These are phyloP conservation scores for Lasioglossum vierecki DNA, from an alignment of 2,888 invertebrate genomes.

Conservation along the genomic window DNA sequence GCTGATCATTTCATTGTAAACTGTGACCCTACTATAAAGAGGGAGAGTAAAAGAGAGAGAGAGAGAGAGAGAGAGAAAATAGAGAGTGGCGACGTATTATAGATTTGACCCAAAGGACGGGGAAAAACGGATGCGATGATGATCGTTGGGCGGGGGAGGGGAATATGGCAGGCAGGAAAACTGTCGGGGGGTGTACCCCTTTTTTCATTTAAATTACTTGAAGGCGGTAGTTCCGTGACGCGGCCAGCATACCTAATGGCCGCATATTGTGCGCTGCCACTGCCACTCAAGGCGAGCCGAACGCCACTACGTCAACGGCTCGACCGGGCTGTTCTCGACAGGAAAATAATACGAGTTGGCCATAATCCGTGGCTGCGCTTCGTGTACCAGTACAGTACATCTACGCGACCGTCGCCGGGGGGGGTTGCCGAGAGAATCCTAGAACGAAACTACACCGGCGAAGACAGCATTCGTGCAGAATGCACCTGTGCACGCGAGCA, in stretches of 20 bases:
- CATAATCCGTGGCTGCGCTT: conserved; percentile 61
- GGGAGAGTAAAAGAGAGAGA: neutral
- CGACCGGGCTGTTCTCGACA: conserved; percentile 61
- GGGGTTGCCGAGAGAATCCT: neutral
- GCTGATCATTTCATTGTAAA: conserved; percentile 48
- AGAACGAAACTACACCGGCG: conserved; percentile 5
- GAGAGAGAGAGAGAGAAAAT: neutral
- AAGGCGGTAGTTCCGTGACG: conserved; percentile 55
- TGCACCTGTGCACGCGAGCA: neutral
- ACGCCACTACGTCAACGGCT: conserved; percentile 60
- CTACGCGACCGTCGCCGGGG: conserved; percentile 2
- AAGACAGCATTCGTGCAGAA: neutral
- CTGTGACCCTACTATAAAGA: conserved; percentile 26
- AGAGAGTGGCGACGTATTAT: neutral
- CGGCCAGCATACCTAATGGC: conserved; percentile 67
- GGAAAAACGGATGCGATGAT: conserved; percentile 53
- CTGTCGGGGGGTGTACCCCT: conserved; percentile 43
- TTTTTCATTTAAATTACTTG: conserved; percentile 69
- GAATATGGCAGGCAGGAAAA: conserved; percentile 40
- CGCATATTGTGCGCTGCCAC: conserved; percentile 67
- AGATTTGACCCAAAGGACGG: conserved; percentile 30
- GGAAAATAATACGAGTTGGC: conserved; percentile 67
- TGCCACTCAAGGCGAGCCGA: conserved; percentile 67
- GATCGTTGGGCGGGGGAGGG: conserved; percentile 22
- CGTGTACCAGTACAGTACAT: conserved; percentile 15